Evolutionary conservation across 2,888 invertebrate species (phyloP).

Genomic region (Eristalinus aeneus): DNA sequence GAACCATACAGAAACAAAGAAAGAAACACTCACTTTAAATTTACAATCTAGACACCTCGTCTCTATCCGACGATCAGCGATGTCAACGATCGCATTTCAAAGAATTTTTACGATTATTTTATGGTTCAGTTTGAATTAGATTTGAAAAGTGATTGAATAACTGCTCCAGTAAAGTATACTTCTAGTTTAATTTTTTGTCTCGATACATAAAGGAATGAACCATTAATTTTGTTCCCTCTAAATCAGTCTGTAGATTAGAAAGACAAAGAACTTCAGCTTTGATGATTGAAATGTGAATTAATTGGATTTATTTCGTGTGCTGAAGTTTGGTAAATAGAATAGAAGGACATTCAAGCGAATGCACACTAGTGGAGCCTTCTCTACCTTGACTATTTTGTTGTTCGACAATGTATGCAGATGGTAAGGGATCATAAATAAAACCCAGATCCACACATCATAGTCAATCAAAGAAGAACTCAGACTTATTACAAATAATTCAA

Average conservation of each 20-base stretch:
- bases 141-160: not conserved
- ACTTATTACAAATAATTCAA: too few species aligned
- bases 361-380: too few species aligned
- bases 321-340: too few species aligned
- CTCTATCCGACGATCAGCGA: not conserved
- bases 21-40: not conserved
- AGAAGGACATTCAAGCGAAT: too few species aligned
- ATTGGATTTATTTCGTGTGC: not conserved
- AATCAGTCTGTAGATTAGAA: not conserved
- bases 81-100: not conserved
- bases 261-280: not conserved
- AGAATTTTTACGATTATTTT: not conserved
- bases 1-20: not conserved
- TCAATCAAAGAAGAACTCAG: too few species aligned
- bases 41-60: not conserved
- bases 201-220: not conserved
- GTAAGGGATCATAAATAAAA: too few species aligned
- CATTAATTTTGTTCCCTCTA: not conserved
- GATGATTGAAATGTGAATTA: not conserved
- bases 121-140: not conserved
- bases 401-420: too few species aligned
- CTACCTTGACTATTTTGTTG: too few species aligned
- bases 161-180: not conserved
- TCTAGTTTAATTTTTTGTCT: not conserved
- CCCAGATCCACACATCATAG: too few species aligned